These are phyloP conservation scores for Xerus rutilus DNA, from an alignment of 2,797 vertebrate species.

Conservation along the genomic window DNA sequence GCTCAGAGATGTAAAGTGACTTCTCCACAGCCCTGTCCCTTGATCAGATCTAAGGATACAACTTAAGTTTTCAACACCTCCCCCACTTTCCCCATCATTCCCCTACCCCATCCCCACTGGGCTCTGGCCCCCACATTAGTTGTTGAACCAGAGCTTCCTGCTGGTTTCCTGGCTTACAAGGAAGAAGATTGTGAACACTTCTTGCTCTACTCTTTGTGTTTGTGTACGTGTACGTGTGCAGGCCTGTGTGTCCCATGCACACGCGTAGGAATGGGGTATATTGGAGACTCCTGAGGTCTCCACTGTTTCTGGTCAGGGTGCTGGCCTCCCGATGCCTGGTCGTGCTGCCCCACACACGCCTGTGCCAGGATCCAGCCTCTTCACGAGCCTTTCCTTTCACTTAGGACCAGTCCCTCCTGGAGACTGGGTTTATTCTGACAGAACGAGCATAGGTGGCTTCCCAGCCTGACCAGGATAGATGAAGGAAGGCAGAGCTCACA, in stretches of 20 bases:
- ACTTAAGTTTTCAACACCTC: conserved; percentile 5
- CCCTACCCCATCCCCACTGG: not conserved
- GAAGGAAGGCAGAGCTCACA: not conserved
- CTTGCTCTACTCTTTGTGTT: not conserved
- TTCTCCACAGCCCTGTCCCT: not conserved
- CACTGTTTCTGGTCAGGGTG: not conserved
- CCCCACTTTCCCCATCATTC: not conserved
- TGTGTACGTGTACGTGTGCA: not conserved
- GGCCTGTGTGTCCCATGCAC: not conserved
- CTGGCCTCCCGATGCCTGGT: not conserved
- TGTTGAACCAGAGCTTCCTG: conserved; percentile 5
- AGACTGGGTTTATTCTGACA: not conserved
- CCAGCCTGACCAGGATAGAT: not conserved
- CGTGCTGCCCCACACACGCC: not conserved
- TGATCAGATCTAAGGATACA: not conserved
- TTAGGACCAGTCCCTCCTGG: not conserved
- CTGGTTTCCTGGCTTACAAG: conserved; percentile 14
- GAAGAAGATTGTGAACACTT: not conserved
- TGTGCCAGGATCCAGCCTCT: not conserved
- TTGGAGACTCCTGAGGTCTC: not conserved
- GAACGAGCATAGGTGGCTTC: not conserved
- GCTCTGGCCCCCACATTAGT: not conserved
- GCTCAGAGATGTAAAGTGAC: not conserved
- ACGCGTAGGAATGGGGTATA: not conserved
- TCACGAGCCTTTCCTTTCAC: not conserved